Evolutionary conservation across 2,888 invertebrate species (phyloP), one percentile per base, ranked within the genome.

Genomic region (Drosophila anomalipes): DNA sequence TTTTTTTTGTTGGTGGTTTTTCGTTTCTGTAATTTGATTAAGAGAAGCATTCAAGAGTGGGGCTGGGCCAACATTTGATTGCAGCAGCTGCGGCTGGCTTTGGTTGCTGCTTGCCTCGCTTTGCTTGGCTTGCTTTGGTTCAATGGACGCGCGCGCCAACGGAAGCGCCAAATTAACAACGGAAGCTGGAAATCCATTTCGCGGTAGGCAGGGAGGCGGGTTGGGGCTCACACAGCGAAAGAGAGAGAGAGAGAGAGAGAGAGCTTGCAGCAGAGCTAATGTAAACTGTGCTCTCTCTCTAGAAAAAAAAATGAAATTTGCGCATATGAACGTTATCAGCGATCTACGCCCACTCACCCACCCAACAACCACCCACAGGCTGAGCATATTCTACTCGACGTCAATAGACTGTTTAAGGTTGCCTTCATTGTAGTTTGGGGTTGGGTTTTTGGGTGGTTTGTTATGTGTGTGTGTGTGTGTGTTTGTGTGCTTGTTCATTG

Each of bases 151-250:
- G 53, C 37, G 33, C 62, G 56, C 57, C 70, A 83, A 41, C 84
- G 84, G 84, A 89, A 84, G 74, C 69, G 58, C 58, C 86, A 83
- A 81, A 89, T 84, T 84, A 76, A 76, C 86, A 84, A 70, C 84
- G 89, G 84, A 84, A 81, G 87, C 79, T 79, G 61, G 9, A 39
- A 57, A 28, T 39, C 57, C 57, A 28, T 39, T 39, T 28, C n/a
- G 57, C 14, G 39, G 26, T 5, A 47, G 47, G 16, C 14, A 26
- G 16, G 22, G 26, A 9, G 26, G 26, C 26, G 26, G 47, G 16
- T 26, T 47, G 7, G 44, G 9, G 12, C 22, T 22, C 22, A 44
- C 44, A 26, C 7, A 47, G 44, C 5, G 19, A 37, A 1, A 39
- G 9, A 39, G 3, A 19, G n/a, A 41, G 4, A 1, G n/a, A 44